phyloP scores from a whole-genome alignment of 2,113 vertebrate species.

The Brevimyrus niger region DNA sequence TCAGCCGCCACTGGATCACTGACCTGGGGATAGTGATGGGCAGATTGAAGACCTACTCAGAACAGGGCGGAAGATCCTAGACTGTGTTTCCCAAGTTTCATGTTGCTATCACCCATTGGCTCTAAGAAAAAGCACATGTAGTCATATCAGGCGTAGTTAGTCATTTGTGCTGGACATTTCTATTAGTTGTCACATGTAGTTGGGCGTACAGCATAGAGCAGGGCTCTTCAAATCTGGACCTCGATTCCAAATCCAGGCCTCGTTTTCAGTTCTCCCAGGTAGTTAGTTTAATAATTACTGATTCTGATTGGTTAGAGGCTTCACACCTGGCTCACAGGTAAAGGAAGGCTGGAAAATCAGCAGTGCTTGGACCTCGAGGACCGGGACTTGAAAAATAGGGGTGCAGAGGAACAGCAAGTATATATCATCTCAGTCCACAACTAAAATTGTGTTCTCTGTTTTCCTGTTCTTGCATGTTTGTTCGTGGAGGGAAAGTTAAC shows the following conservation, averaged over 20 bases:
- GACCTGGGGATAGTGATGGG: constrained; percentile 49
- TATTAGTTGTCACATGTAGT: neutral
- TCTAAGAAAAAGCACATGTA: neutral
- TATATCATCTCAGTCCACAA: neutral
- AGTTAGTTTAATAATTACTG: too few relatives aligned
- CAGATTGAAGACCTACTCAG: neutral
- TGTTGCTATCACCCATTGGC: neutral
- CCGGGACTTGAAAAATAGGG: too few relatives aligned
- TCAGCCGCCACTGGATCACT: constrained; percentile 73
- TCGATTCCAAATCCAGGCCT: too few relatives aligned
- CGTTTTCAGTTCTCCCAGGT: too few relatives aligned
- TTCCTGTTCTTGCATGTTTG: neutral
- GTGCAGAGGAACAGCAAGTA: neutral
- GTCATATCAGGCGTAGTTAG: neutral
- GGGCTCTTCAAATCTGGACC: too few relatives aligned
- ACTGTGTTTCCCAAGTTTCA: neutral
- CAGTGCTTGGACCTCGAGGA: too few relatives aligned
- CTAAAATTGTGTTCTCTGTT: neutral
- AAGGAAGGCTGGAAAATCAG: too few relatives aligned
- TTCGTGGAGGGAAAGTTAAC: neutral
- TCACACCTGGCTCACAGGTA: too few relatives aligned
- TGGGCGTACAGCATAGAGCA: neutral
- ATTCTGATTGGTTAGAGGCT: too few relatives aligned
- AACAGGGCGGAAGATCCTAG: too few relatives aligned
- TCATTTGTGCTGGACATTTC: neutral